Percentiles rank a stretch among this genome's conserved stretches.
phyloP scores from a whole-genome alignment of 2,888 invertebrate genomes.

The Gryllus longicercus region DNA sequence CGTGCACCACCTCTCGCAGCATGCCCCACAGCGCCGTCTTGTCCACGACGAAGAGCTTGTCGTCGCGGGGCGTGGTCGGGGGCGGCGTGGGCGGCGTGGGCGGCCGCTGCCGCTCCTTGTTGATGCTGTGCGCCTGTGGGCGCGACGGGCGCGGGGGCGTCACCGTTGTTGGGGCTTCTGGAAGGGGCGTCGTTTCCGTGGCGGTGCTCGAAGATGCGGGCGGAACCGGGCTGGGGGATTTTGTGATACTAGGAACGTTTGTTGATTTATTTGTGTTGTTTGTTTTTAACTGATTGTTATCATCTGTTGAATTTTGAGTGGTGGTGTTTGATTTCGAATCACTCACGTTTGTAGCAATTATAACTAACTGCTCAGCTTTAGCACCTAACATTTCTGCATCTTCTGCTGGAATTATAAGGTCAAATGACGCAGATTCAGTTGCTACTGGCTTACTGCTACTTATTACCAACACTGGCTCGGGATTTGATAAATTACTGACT shows the following conservation, averaged over 20 bases:
- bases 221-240: not conserved
- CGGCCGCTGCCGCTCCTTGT: conserved; percentile 11
- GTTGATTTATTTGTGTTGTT: not conserved
- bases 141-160: not conserved
- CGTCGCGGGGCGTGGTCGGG: conserved; percentile 27
- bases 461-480: not conserved
- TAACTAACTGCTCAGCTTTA: not conserved
- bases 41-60: conserved; percentile 55
- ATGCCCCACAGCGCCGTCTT: conserved; percentile 61
- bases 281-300: not conserved
- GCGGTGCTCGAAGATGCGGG: not conserved
- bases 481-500: not conserved
- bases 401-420: not conserved
- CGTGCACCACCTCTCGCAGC: conserved; percentile 54
- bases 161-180: not conserved
- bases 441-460: not conserved
- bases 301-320: not conserved
- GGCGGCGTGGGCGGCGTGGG: not conserved
- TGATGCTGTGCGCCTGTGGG: conserved; percentile 11
- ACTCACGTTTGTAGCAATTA: not conserved
- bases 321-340: not conserved
- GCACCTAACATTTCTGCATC: not conserved
- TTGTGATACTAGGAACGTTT: not conserved
- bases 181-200: not conserved
- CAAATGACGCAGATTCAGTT: conserved; percentile 19